phyloP scores from a whole-genome alignment of 2,797 vertebrate species.

The Antennarius maculatus region DNA sequence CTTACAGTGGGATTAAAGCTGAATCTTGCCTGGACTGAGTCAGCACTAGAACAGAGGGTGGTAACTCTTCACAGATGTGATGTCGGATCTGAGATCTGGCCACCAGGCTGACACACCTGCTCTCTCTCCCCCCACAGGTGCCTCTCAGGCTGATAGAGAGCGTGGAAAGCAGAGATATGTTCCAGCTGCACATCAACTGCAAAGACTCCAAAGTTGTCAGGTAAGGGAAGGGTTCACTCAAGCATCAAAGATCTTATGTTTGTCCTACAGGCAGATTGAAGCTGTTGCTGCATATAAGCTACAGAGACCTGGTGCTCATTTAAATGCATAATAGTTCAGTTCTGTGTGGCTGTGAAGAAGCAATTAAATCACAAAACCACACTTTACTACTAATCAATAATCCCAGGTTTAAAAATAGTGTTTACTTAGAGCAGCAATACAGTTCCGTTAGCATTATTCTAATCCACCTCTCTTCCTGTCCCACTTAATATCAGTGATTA shows the following conservation, averaged over 20 bases:
- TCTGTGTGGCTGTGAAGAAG: neutral
- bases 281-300: neutral
- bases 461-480: too few relatives aligned
- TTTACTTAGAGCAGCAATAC: neutral
- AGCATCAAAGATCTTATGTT: neutral
- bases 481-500: neutral
- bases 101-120: slow-evolving; percentile 13
- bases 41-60: slow-evolving; percentile 51
- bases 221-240: slow-evolving; percentile 69
- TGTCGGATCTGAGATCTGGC: slow-evolving; percentile 13
- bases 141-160: slow-evolving; percentile 97
- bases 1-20: slow-evolving; percentile 17
- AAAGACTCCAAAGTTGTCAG: slow-evolving; percentile 99
- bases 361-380: neutral
- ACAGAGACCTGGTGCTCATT: neutral
- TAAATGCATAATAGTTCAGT: neutral
- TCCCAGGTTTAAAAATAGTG: slow-evolving; percentile 1
- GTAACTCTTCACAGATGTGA: slow-evolving; percentile 36
- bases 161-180: slow-evolving; percentile 98
- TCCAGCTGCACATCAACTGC: slow-evolving; percentile 98
- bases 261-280: neutral
- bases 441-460: neutral
- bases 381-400: neutral
- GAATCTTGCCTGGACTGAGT: slow-evolving; percentile 18
- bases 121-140: slow-evolving; percentile 85